Evolutionary conservation across 2,113 vertebrate species (phyloP), one percentile per base, ranked within the genome.

Genomic region (Vanacampus margaritifer): DNA sequence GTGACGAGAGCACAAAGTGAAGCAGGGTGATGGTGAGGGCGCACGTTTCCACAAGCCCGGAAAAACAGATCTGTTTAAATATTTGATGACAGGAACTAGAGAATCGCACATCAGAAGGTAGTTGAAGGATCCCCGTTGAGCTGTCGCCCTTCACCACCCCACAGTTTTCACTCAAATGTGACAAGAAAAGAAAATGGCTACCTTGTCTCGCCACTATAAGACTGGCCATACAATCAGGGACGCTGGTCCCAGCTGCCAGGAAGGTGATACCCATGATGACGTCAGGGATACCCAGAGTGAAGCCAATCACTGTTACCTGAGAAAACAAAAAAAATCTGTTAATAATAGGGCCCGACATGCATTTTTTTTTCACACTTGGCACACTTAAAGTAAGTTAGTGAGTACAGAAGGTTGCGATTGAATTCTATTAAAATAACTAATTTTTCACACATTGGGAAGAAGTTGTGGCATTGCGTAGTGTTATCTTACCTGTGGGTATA

Each of bases 231-330:
- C 97, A 99, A 90, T 98, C 96, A 0, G 96, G 96, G 78, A 98
- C 96, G 0, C 96, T 98, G 87, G 96, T 98, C 80, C 96, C 97
- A 0, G 97, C 97, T 51, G 97, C 97, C 89, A 98, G 83, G 89
- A 98, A 98, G 5, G 96, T 98, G 84, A 98, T 98, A 11, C 97
- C 97, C 97, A 98, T 99, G 86, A 99, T 99, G 81, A 99, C 97
- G 1, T 99, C 97, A 4, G 97, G 97, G 80, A 98, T 97, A 23
- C 96, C 96, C 61, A 99, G 91, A 0, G 97, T 99, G 84, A 94
- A 99, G 50, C 97, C 97, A n/a, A 98, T 97, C 73, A 99, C 92
- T 0, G 97, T 98, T 26, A 99, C 97, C 97, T 99, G 75, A 21
- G 11, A 50, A 24, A 60, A 46, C 56, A 16, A 45, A 1, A 6